phyloP scores from a whole-genome alignment of 2,113 vertebrate species.

The Gopherus flavomarginatus region DNA sequence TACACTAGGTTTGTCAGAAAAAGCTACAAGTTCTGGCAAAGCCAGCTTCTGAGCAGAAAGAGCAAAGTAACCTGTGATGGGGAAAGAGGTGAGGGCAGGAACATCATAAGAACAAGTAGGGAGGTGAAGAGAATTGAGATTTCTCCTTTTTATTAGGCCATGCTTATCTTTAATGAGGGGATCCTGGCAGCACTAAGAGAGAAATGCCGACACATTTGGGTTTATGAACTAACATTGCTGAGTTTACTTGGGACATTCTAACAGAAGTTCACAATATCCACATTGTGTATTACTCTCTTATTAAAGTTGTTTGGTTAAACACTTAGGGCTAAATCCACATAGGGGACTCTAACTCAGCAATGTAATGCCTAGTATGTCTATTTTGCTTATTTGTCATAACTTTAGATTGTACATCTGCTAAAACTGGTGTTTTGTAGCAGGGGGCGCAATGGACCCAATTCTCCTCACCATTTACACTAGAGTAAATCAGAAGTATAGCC shows the following conservation, averaged over 20 bases:
- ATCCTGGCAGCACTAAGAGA: background rate
- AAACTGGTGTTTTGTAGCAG: background rate
- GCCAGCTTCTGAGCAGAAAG: background rate
- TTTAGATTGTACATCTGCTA: background rate
- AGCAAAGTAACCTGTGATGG: background rate
- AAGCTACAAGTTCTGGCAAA: background rate
- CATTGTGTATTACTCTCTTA: background rate
- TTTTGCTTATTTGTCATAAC: background rate
- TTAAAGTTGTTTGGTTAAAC: background rate
- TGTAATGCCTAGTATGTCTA: background rate
- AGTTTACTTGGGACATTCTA: background rate
- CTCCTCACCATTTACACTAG: fast-evolving
- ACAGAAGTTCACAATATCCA: background rate
- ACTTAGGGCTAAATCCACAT: background rate
- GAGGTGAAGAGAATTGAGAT: background rate
- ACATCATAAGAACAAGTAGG: background rate
- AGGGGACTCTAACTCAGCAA: background rate
- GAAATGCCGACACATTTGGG: background rate
- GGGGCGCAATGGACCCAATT: fast-evolving
- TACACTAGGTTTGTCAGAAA: background rate
- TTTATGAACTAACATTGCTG: background rate
- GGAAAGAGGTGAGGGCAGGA: background rate
- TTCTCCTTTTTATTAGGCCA: background rate
- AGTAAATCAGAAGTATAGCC: background rate
- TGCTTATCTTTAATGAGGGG: background rate